Percentiles rank a stretch among this genome's conserved stretches.
These are phyloP conservation scores for Chelmon rostratus DNA, from an alignment of 2,797 vertebrate genomes.

Conservation along the genomic window DNA sequence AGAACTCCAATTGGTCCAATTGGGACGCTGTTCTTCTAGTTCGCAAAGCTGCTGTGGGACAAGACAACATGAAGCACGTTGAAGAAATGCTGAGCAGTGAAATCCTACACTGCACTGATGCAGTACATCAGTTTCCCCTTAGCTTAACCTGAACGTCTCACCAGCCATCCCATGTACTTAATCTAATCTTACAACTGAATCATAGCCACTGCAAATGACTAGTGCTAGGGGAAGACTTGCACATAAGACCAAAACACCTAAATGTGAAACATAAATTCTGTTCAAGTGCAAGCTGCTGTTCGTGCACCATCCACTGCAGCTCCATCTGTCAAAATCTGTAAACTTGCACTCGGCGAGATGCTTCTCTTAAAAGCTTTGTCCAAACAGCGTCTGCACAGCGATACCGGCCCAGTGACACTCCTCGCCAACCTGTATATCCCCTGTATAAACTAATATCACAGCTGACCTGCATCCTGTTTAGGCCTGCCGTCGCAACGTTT, in stretches of 20 bases:
- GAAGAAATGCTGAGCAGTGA: neutral
- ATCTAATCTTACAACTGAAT: neutral
- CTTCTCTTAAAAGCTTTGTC: conserved; percentile 1
- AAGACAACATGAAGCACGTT: conserved; percentile 2
- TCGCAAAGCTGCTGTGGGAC: conserved; percentile 26
- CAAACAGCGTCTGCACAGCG: conserved; percentile 21
- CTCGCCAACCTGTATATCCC: conserved; percentile 39
- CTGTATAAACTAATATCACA: conserved; percentile 58
- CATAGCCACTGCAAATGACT: neutral
- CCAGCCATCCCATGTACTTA: neutral
- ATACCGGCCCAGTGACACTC: conserved; percentile 18
- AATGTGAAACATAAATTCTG: neutral
- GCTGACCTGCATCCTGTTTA: conserved; percentile 80
- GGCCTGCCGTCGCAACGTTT: conserved; percentile 73
- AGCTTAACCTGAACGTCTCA: conserved; percentile 1
- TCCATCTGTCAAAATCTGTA: neutral
- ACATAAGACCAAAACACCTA: neutral
- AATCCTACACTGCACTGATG: neutral
- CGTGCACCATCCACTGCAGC: neutral
- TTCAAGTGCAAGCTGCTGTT: neutral
- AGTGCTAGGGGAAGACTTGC: neutral
- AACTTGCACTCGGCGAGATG: neutral
- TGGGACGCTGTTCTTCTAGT: conserved; percentile 16
- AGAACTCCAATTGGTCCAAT: neutral
- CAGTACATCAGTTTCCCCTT: neutral